A percentile compares a stretch with the other conserved stretches of the same genome.
Evolutionary conservation across 2,797 vertebrate genomes (phyloP).

Genomic region (Parauchenoglanis punctatus): DNA sequence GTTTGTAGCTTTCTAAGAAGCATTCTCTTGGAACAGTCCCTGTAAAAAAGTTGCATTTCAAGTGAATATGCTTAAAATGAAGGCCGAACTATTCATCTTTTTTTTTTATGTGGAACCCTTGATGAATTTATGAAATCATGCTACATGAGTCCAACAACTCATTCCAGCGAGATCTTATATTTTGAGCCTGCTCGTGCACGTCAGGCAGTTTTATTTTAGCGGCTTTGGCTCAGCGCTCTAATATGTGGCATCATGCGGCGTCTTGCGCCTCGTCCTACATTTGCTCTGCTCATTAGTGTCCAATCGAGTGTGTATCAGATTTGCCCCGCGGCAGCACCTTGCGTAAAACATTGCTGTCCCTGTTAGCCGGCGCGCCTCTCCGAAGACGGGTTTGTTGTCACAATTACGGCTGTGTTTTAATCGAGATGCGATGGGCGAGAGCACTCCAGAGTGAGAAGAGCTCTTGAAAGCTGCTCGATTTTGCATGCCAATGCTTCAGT

Average conservation of each 20-base stretch:
- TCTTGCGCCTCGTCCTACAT: slow-evolving; percentile 67
- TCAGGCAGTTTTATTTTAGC: slow-evolving; percentile 15
- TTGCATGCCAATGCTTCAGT: slow-evolving; percentile 65
- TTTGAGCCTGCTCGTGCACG: neutral
- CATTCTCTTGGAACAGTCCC: neutral
- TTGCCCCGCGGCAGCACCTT: slow-evolving; percentile 59
- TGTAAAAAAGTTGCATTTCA: neutral
- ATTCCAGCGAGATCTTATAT: neutral
- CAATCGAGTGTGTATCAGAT: slow-evolving; percentile 75
- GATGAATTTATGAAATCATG: neutral
- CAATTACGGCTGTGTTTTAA: slow-evolving; percentile 74
- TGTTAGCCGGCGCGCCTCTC: slow-evolving; percentile 67
- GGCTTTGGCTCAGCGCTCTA: slow-evolving; percentile 27
- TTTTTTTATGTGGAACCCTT: neutral
- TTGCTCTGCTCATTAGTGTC: slow-evolving; percentile 75
- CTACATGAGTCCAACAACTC: neutral
- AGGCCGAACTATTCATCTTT: neutral
- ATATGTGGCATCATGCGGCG: slow-evolving; percentile 50
- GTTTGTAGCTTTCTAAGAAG: neutral
- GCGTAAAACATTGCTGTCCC: slow-evolving; percentile 71
- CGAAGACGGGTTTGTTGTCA: slow-evolving; percentile 68
- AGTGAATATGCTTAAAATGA: neutral
- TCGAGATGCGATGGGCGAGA: slow-evolving; percentile 65
- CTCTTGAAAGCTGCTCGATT: slow-evolving; percentile 69
- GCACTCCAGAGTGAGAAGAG: slow-evolving; percentile 71